Base-by-base conservation (phyloP, 2,888 invertebrate species). In the Calameuta idolon region DNA sequence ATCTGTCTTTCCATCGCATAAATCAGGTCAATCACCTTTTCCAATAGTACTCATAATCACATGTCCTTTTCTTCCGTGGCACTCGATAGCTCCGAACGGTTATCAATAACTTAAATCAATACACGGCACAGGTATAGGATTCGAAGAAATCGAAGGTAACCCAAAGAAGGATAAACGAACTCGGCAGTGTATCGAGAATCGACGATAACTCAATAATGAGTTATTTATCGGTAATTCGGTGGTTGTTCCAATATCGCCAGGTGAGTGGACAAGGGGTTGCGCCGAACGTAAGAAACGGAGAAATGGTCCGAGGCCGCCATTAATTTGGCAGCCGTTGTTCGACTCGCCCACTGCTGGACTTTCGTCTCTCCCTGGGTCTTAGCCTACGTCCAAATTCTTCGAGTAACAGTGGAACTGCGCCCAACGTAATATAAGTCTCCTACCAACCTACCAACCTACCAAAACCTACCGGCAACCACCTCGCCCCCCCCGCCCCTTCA, bases 291-390 rank as follows among this genome's bases (percentile, higher is more conserved):
- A 78, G 79, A 77, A 85, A 85, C 83, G 84, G 82, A 85, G 83
- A 85, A 85, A 84, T 86, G 82, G 83, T 81, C 87, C 83, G 82
- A 80, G 83, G 83, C 83, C 83, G 86, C 87, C 85, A 88, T 89
- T 89, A 88, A 88, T 89, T 88, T 86, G 82, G 85, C 84, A 87
- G 84, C 83, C 83, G 86, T 87, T 87, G 86, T 87, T 87, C 85
- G 85, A 82, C 83, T 87, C 84, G 85, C 81, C 86, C 84, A 55
- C 55, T 55, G 86, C 85, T 74, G 83, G 84, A 82, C 80, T 80
- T 76, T 31, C 69, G 40, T 34, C 40, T 30, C 55, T 75, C 23
- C 77, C 73, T 76, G 69, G 82, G 77, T 82, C 85, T 84, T 86
- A 83, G 82, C 85, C 84, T 85, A 86, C 81, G 84, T 82, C 79